Percentiles rank a stretch among this genome's conserved stretches.
phyloP scores from a whole-genome alignment of 2,888 invertebrate species.

The Nomada fucata region DNA sequence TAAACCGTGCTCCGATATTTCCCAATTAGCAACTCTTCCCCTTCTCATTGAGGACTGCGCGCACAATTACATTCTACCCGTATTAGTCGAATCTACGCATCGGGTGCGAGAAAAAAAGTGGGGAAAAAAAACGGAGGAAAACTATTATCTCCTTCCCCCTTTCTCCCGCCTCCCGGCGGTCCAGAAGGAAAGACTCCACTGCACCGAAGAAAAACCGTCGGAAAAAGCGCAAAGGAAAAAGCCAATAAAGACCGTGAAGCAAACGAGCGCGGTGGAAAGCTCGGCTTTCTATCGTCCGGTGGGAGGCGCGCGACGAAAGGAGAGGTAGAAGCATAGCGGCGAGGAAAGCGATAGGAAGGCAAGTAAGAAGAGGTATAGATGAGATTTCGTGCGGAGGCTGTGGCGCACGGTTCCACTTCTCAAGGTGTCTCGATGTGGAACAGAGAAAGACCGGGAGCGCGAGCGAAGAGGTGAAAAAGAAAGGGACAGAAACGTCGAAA shows the following conservation, averaged over 20 bases:
- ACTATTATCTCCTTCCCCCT: no score
- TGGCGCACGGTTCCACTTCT: slow-evolving; percentile 57
- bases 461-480: slow-evolving; percentile 24
- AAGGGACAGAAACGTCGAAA: neutral
- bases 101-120: no score
- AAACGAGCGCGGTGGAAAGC: slow-evolving; percentile 7
- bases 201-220: no score
- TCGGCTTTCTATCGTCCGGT: neutral
- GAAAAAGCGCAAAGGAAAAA: neutral
- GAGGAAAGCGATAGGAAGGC: slow-evolving; percentile 36
- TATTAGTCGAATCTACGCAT: no score
- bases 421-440: slow-evolving; percentile 54
- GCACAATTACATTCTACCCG: no score
- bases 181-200: neutral
- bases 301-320: neutral
- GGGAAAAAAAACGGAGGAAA: no score
- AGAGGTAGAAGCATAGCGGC: neutral
- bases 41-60: no score
- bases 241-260: neutral
- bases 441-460: neutral
- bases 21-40: no score
- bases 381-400: slow-evolving; percentile 63
- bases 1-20: no score
- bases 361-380: slow-evolving; percentile 54
- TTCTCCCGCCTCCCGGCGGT: no score